Evolutionary conservation across 23 tunicate species (phyloP), one percentile per base, ranked within the genome.

Genomic region (Trididemnum miniatum): DNA sequence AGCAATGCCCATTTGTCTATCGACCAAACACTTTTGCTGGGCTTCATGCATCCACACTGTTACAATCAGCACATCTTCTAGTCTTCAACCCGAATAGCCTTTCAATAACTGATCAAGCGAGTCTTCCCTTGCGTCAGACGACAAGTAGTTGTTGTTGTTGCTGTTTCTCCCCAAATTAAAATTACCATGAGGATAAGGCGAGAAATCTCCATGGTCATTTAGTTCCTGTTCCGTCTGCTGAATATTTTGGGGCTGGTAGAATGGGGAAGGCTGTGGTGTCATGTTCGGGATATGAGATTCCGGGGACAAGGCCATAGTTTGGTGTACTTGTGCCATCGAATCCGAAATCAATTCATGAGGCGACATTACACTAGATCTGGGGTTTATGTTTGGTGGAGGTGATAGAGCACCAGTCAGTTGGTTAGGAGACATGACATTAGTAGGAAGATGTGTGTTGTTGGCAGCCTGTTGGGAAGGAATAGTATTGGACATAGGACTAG

Each of bases 371-470:
- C n/a, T n/a, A 62, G 67, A 62, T 12, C 67, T 26, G n/a, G 67
- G 67, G 5, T 22, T 12, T 26, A 62, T 62, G 25, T 12, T 5
- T 22, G 23, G 3, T 22, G 28, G 28, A 12, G 18, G n/a, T n/a
- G n/a, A n/a, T n/a, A n/a, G n/a, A n/a, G n/a, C n/a, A n/a, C n/a
- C n/a, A n/a, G n/a, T n/a, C n/a, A n/a, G n/a, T n/a, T n/a, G n/a
- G 26, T 62, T 22, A n/a, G 67, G 67, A 3, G 67, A 62, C 67
- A 62, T 62, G 26, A n/a, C 67, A 24, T 62, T 62, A 5, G 67
- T 62, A 5, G 26, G 5, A 3, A 24, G n/a, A 49, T 49, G 57
- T 9, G 57, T 12, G n/a, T n/a, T n/a, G 54, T 44, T 44, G 67
- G 67, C 5, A 22, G n/a, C 29, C 23, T 22, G 67, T 3, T 62